Conservation (phyloP, 2,888 invertebrate species). For the Imbricaverruca yamaguchii region DNA sequence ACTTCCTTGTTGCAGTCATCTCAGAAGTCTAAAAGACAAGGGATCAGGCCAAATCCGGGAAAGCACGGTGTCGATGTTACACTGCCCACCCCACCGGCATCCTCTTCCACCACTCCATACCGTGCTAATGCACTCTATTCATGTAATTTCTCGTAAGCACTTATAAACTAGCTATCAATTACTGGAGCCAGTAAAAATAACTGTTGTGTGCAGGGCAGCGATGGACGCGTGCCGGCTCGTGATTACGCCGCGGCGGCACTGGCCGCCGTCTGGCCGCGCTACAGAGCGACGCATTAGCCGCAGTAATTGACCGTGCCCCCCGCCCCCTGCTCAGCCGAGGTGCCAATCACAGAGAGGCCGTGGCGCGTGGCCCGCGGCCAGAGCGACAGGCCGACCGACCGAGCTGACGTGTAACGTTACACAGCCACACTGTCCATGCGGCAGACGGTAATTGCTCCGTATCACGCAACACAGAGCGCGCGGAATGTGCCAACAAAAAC, state of each 20-base stretch:
- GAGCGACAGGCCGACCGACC: not conserved
- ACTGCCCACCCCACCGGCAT: too few relatives aligned
- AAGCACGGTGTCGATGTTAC: not conserved
- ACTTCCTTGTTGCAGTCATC: too few relatives aligned
- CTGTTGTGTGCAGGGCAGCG: not conserved
- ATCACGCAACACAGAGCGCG: not conserved
- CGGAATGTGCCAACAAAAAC: not conserved
- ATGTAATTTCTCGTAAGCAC: slow-evolving; percentile 14
- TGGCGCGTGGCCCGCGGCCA: not conserved
- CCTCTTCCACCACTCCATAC: too few relatives aligned
- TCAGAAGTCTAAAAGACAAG: not conserved
- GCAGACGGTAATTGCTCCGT: slow-evolving; percentile 2
- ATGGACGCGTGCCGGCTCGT: not conserved
- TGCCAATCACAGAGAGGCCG: not conserved
- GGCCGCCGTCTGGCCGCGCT: too few relatives aligned
- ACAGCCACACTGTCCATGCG: not conserved
- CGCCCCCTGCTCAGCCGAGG: not conserved
- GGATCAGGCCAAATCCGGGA: not conserved
- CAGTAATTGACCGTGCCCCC: not conserved
- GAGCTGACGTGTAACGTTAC: not conserved
- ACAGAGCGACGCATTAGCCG: not conserved
- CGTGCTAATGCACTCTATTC: not conserved
- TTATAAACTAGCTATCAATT: slow-evolving; percentile 22
- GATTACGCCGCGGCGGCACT: not conserved
- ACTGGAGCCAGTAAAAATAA: slow-evolving; percentile 19